phyloP scores from a whole-genome alignment of 2,113 vertebrate genomes.

The Scomber japonicus region DNA sequence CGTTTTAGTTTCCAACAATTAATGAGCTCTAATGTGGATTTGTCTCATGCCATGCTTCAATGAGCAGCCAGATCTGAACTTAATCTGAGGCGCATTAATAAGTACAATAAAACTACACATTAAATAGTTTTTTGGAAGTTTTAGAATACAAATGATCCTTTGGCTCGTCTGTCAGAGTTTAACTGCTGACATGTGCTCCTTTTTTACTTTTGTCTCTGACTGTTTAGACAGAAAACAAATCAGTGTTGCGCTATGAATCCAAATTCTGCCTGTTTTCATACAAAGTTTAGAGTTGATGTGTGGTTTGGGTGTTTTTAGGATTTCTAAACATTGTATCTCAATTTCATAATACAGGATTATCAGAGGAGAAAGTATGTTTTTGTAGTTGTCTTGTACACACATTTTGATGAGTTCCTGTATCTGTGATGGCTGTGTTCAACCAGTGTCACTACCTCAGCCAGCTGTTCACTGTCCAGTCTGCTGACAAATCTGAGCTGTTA shows the following conservation, averaged over 20 bases:
- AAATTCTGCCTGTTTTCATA: background rate
- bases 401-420: background rate
- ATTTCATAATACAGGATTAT: too few species aligned
- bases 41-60: slow-evolving; percentile 30
- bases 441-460: slow-evolving; percentile 5
- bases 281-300: background rate
- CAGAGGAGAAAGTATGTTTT: too few species aligned
- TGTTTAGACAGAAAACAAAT: background rate
- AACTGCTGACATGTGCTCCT: background rate
- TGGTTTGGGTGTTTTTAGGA: background rate
- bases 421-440: background rate
- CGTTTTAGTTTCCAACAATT: slow-evolving; percentile 42
- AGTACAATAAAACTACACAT: background rate
- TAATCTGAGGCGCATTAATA: background rate
- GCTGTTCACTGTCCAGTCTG: background rate
- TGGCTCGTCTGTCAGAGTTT: background rate
- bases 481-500: slow-evolving; percentile 6
- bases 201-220: background rate
- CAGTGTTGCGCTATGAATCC: background rate
- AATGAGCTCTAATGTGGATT: slow-evolving; percentile 55
- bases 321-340: background rate
- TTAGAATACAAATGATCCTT: background rate
- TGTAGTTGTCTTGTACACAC: background rate
- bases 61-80: slow-evolving; percentile 23
- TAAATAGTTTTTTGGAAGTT: slow-evolving; percentile 12